Conservation (phyloP, 2,888 invertebrate genomes). For the Nomada goodeniana region DNA sequence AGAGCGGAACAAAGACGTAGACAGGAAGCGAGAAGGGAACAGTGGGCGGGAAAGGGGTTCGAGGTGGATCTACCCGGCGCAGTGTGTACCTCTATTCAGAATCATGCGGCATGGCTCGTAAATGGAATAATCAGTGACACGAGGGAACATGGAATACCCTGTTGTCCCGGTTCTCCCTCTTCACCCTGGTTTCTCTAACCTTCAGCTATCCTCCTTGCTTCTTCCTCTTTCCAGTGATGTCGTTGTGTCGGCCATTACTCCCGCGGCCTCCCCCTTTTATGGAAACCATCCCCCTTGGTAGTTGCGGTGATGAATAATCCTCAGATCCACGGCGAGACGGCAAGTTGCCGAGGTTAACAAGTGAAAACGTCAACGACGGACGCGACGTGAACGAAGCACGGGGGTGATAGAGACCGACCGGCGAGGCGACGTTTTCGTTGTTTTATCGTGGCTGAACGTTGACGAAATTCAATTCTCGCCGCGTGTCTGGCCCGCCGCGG, state of each 20-base stretch:
- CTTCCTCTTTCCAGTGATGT: conserved; percentile 42
- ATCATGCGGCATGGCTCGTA: conserved; percentile 76
- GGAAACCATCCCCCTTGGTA: conserved; percentile 70
- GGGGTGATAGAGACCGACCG: background rate
- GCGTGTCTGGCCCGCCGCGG: conserved; percentile 13
- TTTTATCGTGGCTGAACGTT: conserved; percentile 40
- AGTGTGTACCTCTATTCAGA: conserved; percentile 76
- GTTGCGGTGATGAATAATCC: conserved; percentile 77
- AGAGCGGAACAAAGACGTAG: conserved; percentile 10
- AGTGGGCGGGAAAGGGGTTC: conserved; percentile 44
- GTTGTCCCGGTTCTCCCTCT: conserved; percentile 72
- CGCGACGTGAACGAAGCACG: conserved; percentile 23
- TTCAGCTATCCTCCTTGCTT: conserved; percentile 52
- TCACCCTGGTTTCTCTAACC: conserved; percentile 49
- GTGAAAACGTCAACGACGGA: conserved; percentile 64
- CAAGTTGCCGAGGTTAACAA: conserved; percentile 75
- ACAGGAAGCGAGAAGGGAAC: conserved; percentile 23
- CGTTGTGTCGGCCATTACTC: conserved; percentile 63
- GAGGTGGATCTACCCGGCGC: conserved; percentile 59
- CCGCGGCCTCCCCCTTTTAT: conserved; percentile 39
- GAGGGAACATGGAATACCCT: conserved; percentile 77
- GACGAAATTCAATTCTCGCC: conserved; percentile 53
- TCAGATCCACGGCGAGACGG: conserved; percentile 67
- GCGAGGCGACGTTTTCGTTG: conserved; percentile 23
- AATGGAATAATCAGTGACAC: conserved; percentile 82